A percentile compares a stretch with the other conserved stretches of the same genome.
These are phyloP conservation scores for Crotalus tigris DNA, from an alignment of 2,113 vertebrate genomes.

Conservation along the genomic window DNA sequence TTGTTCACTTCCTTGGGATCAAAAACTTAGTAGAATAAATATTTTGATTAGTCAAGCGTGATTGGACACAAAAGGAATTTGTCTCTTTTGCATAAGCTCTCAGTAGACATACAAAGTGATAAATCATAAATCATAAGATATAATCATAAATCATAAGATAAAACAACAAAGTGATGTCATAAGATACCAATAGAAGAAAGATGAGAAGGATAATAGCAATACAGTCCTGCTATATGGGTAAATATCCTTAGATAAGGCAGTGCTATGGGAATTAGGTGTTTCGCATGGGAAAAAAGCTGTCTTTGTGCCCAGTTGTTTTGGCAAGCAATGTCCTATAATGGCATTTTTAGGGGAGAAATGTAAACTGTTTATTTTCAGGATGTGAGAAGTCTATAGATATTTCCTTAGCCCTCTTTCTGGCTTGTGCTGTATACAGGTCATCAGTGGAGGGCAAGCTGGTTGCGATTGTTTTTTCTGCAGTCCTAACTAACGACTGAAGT, in stretches of 20 bases:
- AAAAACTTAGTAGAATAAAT: not conserved
- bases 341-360: not conserved
- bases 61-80: not conserved
- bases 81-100: not conserved
- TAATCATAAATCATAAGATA: not conserved
- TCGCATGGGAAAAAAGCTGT: not conserved
- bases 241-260: not conserved
- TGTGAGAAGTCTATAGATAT: not conserved
- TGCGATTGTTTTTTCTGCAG: not conserved
- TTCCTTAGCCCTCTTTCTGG: not conserved
- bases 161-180: not conserved
- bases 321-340: not conserved
- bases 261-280: not conserved
- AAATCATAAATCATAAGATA: not conserved
- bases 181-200: not conserved
- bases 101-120: not conserved
- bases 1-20: not conserved
- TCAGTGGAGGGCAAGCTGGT: not conserved
- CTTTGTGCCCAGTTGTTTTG: not conserved
- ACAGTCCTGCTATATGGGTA: not conserved
- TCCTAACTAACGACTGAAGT: not conserved
- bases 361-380: too few relatives aligned
- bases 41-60: not conserved
- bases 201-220: not conserved
- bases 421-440: not conserved